phyloP scores from a whole-genome alignment of 2,113 vertebrate species.

The Probosciger aterrimus region DNA sequence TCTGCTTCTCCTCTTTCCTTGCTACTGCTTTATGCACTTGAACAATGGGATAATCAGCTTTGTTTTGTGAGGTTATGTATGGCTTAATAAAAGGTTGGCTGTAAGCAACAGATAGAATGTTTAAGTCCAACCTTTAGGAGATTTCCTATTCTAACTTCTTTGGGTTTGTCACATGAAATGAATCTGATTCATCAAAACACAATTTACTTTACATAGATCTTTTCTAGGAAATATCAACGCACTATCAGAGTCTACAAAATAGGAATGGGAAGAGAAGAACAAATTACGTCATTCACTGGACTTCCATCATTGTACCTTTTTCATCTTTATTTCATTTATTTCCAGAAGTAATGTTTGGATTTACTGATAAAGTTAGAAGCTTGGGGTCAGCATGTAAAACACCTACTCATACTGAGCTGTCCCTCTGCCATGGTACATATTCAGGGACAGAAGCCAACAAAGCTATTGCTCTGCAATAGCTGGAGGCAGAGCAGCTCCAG shows the following conservation, averaged over 20 bases:
- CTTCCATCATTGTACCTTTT: background rate
- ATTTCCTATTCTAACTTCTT: background rate
- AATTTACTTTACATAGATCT: background rate
- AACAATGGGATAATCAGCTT: background rate
- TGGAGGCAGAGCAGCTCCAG: background rate
- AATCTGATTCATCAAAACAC: background rate
- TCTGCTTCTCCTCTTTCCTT: background rate
- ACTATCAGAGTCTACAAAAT: background rate
- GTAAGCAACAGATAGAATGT: background rate
- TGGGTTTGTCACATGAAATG: background rate
- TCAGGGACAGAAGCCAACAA: background rate
- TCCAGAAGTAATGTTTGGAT: background rate
- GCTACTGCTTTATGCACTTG: background rate
- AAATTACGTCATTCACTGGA: background rate
- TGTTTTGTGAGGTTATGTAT: background rate
- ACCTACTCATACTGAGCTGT: background rate
- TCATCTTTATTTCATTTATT: background rate
- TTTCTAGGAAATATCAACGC: background rate
- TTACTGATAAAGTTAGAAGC: background rate
- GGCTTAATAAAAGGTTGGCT: background rate
- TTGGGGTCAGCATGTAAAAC: accelerated
- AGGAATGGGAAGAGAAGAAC: background rate
- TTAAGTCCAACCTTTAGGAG: background rate
- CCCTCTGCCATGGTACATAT: background rate
- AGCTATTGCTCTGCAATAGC: background rate